These are phyloP conservation scores for Corynorhinus townsendii DNA, from an alignment of 2,113 vertebrate species.

Conservation along the genomic window DNA sequence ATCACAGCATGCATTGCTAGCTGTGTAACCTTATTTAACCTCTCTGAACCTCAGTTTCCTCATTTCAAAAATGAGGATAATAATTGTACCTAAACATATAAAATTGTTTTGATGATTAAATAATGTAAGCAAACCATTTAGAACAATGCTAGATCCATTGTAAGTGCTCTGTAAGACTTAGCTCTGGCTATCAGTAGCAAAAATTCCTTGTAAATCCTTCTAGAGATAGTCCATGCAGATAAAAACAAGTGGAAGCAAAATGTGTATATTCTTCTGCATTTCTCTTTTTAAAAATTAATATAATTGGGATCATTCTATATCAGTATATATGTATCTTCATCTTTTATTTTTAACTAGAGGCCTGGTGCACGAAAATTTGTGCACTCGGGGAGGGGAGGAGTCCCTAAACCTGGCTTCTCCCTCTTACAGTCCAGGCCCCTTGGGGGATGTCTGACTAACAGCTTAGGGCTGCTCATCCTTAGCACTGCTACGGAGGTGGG, in stretches of 20 bases:
- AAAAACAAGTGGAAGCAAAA: conserved; percentile 12
- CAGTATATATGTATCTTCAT: neutral
- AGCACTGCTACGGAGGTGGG: too few relatives aligned
- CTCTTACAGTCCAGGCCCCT: too few relatives aligned
- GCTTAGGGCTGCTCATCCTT: too few relatives aligned
- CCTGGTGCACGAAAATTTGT: too few relatives aligned
- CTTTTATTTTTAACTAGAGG: neutral
- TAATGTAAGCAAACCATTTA: neutral
- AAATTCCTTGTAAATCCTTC: neutral
- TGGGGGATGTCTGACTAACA: too few relatives aligned
- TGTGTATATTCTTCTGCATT: neutral
- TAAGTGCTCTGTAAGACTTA: neutral
- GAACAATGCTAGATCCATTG: neutral
- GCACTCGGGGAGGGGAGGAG: too few relatives aligned
- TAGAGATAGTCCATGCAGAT: neutral
- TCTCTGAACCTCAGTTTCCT: neutral
- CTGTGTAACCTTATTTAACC: neutral
- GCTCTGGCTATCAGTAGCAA: neutral
- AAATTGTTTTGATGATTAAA: neutral
- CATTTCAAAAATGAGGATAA: neutral
- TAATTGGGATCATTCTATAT: neutral
- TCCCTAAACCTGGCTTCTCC: too few relatives aligned
- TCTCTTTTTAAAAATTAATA: neutral
- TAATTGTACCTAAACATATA: neutral
- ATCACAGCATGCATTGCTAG: neutral